Evolutionary conservation across 2,888 invertebrate genomes (phyloP).

Genomic region (Trachelus stipa): DNA sequence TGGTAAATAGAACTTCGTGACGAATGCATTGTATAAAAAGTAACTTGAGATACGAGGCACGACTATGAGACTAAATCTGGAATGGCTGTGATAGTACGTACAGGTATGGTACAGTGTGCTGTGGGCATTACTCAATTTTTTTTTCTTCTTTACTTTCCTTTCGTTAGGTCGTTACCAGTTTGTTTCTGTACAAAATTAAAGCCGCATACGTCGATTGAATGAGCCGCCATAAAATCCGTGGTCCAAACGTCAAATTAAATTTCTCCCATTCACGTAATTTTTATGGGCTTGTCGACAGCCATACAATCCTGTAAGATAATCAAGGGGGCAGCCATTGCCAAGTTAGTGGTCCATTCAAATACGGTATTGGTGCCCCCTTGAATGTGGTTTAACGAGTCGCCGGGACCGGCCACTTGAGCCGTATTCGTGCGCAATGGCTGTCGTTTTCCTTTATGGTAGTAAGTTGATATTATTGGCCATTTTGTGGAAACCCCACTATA

Average conservation of each 20-base stretch:
- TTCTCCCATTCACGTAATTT: not conserved
- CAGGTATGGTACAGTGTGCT: not conserved
- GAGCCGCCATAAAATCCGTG: not conserved
- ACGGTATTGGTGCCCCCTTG: constrained; percentile 7
- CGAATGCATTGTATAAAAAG: not conserved
- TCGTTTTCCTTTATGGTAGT: constrained; percentile 29
- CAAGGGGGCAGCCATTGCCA: not conserved
- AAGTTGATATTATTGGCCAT: constrained; percentile 32
- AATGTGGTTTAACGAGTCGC: constrained; percentile 23
- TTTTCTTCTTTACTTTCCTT: not conserved
- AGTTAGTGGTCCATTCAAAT: not conserved
- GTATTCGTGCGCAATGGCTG: constrained; percentile 27
- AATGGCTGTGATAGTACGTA: not conserved
- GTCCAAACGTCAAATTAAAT: not conserved
- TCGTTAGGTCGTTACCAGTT: not conserved
- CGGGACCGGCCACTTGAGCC: constrained; percentile 29
- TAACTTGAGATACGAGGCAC: too few relatives aligned
- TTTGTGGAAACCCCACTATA: not conserved
- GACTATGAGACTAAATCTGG: not conserved
- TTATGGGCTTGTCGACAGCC: not conserved
- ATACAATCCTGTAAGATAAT: not conserved
- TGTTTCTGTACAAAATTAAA: not conserved
- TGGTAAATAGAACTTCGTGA: not conserved
- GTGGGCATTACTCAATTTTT: not conserved
- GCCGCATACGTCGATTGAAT: not conserved